Evolutionary conservation across 1,140 invertebrate species (phyloP).

Genomic region (Tetramorium parvispinum): DNA sequence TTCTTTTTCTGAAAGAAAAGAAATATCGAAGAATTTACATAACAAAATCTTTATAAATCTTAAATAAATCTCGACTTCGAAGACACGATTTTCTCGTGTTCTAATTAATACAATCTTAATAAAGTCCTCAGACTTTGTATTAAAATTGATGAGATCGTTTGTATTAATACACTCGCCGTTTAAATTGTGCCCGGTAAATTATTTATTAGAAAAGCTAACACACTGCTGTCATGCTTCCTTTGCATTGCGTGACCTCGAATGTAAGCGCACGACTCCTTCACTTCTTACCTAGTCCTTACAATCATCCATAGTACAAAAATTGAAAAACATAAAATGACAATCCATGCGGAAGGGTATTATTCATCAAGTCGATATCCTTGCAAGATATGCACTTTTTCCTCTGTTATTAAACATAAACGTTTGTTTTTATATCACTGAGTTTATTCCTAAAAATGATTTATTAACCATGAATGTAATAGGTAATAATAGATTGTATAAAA

Average conservation of each 20-base stretch:
- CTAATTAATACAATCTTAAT: too few relatives aligned
- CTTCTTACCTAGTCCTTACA: slow-evolving; percentile 9
- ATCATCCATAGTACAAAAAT: neutral
- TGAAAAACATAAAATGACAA: slow-evolving; percentile 2
- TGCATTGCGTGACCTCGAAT: neutral
- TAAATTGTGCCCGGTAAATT: neutral
- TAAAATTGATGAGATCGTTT: neutral
- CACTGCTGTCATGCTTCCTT: neutral
- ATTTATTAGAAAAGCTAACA: neutral
- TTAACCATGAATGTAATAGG: too few relatives aligned
- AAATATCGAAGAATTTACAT: neutral
- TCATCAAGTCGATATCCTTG: neutral
- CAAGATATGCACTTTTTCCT: neutral
- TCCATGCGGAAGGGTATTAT: neutral
- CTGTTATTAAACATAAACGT: neutral
- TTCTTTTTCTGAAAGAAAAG: neutral
- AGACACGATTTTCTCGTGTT: neutral
- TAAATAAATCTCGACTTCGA: neutral
- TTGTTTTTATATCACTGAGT: too few relatives aligned
- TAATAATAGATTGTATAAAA: too few relatives aligned
- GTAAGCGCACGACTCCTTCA: neutral
- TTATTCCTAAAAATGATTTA: too few relatives aligned
- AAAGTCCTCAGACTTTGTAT: neutral
- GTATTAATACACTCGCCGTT: neutral
- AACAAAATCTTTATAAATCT: neutral